phyloP scores from a whole-genome alignment of 1,140 invertebrate species.

The Eurytemora carolleeae region DNA sequence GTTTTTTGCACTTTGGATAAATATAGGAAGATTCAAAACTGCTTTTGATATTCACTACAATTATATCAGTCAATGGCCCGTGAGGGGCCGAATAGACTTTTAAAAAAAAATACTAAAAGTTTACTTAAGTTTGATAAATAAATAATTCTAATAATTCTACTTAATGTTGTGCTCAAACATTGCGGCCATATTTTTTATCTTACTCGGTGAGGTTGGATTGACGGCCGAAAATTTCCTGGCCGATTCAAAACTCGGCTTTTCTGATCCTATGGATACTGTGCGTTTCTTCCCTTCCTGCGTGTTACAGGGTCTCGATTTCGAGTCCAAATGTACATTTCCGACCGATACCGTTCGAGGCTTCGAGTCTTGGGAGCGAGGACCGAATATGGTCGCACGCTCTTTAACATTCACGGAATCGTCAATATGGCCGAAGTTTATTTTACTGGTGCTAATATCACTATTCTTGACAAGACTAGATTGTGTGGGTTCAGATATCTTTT shows the following conservation, averaged over 20 bases:
- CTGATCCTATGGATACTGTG: background rate
- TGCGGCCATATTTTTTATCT: conserved; percentile 52
- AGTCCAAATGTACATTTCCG: too few relatives aligned
- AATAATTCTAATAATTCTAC: too few relatives aligned
- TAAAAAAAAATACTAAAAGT: too few relatives aligned
- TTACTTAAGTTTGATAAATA: too few relatives aligned
- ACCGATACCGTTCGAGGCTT: background rate
- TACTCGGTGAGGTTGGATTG: conserved; percentile 20
- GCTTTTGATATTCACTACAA: too few relatives aligned
- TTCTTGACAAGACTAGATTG: too few relatives aligned
- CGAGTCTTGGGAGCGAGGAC: background rate
- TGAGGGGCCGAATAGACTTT: too few relatives aligned
- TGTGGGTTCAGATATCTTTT: background rate
- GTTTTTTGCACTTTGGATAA: too few relatives aligned
- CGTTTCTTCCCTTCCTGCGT: background rate
- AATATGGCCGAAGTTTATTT: conserved; percentile 13
- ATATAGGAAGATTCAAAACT: too few relatives aligned
- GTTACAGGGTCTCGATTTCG: conserved; percentile 5
- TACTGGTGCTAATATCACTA: too few relatives aligned
- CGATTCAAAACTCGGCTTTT: background rate
- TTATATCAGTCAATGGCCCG: too few relatives aligned
- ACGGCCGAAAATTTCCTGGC: background rate
- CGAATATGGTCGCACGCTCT: conserved; percentile 21
- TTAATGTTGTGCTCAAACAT: conserved; percentile 39
- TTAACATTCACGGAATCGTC: conserved; percentile 23